Conservation (phyloP, 2,113 vertebrate species). For the Pollimyrus isidori region DNA sequence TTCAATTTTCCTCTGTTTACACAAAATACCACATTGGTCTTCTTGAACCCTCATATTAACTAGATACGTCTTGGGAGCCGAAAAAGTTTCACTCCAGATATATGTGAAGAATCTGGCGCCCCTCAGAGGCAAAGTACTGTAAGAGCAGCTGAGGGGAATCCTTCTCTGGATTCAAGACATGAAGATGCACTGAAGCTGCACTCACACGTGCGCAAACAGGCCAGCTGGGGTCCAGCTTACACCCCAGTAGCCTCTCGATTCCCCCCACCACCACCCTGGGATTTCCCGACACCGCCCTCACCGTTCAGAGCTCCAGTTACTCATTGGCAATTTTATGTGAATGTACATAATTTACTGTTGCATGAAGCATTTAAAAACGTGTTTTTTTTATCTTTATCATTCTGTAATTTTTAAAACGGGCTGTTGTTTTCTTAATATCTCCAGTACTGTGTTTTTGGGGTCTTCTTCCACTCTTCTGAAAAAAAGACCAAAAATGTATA, state of each 20-base stretch:
- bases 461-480: background rate
- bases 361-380: background rate
- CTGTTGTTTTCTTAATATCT: background rate
- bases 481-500: background rate
- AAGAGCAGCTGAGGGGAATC: background rate
- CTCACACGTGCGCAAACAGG: background rate
- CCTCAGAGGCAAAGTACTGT: no score
- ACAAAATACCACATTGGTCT: background rate
- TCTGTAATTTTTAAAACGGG: background rate
- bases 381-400: background rate
- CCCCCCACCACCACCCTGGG: no score
- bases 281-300: background rate
- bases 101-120: background rate
- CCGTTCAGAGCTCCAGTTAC: background rate
- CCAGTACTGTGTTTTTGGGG: slow-evolving; percentile 8
- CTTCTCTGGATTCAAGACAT: background rate
- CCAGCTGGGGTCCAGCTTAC: background rate
- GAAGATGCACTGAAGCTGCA: background rate
- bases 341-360: slow-evolving; percentile 7
- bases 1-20: background rate
- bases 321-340: background rate
- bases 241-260: background rate
- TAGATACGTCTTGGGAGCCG: background rate
- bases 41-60: background rate
- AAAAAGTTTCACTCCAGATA: background rate